Percentiles rank a stretch among this genome's conserved stretches.
phyloP scores from a whole-genome alignment of 2,888 invertebrate species.

The Synergus gifuensis region DNA sequence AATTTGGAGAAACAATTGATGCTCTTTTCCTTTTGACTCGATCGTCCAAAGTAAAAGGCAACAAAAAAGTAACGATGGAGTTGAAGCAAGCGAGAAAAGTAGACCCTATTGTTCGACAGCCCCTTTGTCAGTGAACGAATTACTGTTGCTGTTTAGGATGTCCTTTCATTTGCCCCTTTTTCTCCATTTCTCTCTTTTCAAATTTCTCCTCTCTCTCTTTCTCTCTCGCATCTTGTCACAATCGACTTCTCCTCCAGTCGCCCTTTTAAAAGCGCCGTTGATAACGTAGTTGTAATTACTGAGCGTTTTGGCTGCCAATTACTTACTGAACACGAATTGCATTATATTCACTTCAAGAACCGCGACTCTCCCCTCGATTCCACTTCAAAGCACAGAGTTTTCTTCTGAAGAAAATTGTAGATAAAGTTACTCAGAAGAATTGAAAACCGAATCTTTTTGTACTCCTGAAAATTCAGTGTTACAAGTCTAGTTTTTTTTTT shows the following conservation, averaged over 20 bases:
- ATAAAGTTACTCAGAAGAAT: neutral
- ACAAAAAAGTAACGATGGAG: neutral
- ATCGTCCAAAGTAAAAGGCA: neutral
- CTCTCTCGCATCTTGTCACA: neutral
- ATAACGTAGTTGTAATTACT: conserved; percentile 43
- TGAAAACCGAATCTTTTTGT: neutral
- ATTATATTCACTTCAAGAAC: conserved; percentile 18
- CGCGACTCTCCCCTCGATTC: conserved; percentile 12
- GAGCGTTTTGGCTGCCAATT: conserved; percentile 43
- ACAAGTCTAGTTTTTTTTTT: no score
- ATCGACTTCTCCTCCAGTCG: neutral
- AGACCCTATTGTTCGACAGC: conserved; percentile 63
- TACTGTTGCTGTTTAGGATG: conserved; percentile 65
- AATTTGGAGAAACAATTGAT: neutral
- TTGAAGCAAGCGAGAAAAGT: conserved; percentile 32
- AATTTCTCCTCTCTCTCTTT: neutral
- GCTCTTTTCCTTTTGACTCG: neutral
- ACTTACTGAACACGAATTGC: conserved; percentile 25
- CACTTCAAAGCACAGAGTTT: conserved; percentile 22
- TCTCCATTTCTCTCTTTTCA: neutral
- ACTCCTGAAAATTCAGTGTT: neutral
- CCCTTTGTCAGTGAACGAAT: conserved; percentile 70
- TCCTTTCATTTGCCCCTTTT: conserved; percentile 25
- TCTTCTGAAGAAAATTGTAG: neutral
- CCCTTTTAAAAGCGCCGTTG: conserved; percentile 18